Evolutionary conservation across 23 tunicate genomes (phyloP).

Genomic region (Ascidia mentula): DNA sequence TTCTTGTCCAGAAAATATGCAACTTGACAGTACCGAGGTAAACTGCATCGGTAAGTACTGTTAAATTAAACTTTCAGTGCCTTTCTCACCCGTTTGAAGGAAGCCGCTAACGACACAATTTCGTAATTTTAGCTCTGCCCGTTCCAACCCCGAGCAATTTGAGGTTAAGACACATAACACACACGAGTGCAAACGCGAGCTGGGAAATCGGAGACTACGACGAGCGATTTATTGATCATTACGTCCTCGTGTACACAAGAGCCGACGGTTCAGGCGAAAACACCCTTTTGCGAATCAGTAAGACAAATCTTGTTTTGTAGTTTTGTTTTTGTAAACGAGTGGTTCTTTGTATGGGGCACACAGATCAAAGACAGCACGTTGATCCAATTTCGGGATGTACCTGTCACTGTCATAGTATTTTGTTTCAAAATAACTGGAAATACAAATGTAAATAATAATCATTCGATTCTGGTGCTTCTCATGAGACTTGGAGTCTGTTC

Average conservation of each 20-base stretch:
- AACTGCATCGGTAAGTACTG: not conserved
- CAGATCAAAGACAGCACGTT: too few species aligned
- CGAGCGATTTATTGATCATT: conserved; percentile 14
- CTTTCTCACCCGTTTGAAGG: too few species aligned
- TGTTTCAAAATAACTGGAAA: too few species aligned
- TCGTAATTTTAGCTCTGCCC: not conserved
- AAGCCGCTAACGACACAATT: not conserved
- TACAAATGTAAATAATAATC: too few species aligned
- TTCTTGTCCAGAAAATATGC: not conserved
- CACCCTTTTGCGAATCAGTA: conserved; percentile 14
- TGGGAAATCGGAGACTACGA: conserved; percentile 27
- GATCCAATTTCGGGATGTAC: too few species aligned
- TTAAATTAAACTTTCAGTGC: not conserved
- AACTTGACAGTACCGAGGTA: not conserved
- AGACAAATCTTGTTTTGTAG: not conserved
- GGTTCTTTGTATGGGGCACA: too few species aligned
- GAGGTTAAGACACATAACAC: conserved; percentile 30
- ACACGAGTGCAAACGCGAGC: conserved; percentile 35
- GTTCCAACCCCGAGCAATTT: conserved; percentile 21
- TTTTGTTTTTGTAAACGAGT: not conserved
- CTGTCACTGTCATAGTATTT: too few species aligned
- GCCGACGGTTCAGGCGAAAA: conserved; percentile 36
- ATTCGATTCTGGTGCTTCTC: too few species aligned
- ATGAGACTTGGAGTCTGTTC: too few species aligned
- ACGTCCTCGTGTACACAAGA: conserved; percentile 20